These are phyloP conservation scores for Micropterix aruncella DNA, from an alignment of 2,888 invertebrate species.

Conservation along the genomic window DNA sequence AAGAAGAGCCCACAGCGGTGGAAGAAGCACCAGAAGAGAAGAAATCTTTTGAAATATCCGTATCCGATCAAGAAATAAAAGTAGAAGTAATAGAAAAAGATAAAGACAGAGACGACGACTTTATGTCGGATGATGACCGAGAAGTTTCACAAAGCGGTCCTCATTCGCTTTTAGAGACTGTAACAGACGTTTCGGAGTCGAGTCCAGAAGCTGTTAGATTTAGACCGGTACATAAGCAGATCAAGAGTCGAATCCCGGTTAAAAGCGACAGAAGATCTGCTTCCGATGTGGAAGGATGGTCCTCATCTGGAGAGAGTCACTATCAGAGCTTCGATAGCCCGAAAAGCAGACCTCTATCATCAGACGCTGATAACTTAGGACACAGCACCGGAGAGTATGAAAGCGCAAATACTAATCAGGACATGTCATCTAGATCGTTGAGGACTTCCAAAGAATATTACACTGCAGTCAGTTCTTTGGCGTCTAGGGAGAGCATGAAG, in stretches of 20 bases:
- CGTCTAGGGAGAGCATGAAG: constrained; percentile 81
- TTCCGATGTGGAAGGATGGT: constrained; percentile 66
- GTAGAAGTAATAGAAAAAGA: constrained; percentile 14
- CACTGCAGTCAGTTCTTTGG: constrained; percentile 76
- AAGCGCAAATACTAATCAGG: constrained; percentile 68
- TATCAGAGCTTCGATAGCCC: constrained; percentile 79
- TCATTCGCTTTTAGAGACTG: constrained; percentile 36
- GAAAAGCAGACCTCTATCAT: constrained; percentile 68
- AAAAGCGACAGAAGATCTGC: constrained; percentile 56
- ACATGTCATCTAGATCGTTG: constrained; percentile 54
- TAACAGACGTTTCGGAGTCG: constrained; percentile 32
- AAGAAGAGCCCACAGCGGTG: constrained; percentile 33
- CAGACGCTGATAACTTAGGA: constrained; percentile 73
- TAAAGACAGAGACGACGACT: constrained; percentile 21
- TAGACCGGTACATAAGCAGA: constrained; percentile 27
- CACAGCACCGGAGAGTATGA: constrained; percentile 77
- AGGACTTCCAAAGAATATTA: constrained; percentile 74
- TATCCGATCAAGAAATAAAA: constrained; percentile 13
- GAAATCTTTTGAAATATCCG: constrained; percentile 10
- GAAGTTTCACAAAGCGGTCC: constrained; percentile 32
- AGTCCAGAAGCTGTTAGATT: constrained; percentile 30
- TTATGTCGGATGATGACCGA: constrained; percentile 39
- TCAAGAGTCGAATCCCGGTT: constrained; percentile 30
- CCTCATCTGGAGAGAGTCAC: constrained; percentile 80
- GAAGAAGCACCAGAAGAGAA: constrained; percentile 16